Evolutionary conservation across 2,113 vertebrate genomes (phyloP), one percentile per base, ranked within the genome.

Genomic region (Platysternon megacephalum): DNA sequence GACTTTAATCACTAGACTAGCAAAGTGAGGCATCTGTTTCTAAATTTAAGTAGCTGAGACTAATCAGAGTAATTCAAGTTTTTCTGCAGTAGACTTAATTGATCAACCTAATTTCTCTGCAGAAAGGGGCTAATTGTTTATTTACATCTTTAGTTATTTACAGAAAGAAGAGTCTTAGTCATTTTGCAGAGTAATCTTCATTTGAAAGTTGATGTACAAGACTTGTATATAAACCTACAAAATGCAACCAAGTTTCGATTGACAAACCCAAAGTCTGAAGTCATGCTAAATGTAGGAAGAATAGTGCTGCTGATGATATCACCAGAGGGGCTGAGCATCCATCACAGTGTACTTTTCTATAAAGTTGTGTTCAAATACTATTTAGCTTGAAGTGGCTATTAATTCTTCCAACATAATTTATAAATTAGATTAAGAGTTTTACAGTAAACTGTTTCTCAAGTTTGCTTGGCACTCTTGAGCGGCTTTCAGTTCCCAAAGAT

Each of bases 21-120:
- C 65, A 92, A 97, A 98, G 85, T 80, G 68, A 96, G 95, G 96
- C 96, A 95, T 97, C 97, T 97, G 95, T 95, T 97, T 96, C 95
- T 95, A 95, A 96, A 90, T 98, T 98, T 94, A 85, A 93, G 89
- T 94, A 96, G 86, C 96, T 97, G 96, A 94, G 89, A 95, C 88
- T 97, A 97, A 97, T 98, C 95, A 94, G 94, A 91, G 93, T 95
- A 92, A 96, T 97, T 96, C 81, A 91, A 97, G 82, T 52, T 58
- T 92, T 97, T 95, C 86, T 95, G 90, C 85, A 93, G 49, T 51
- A 86, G 87, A 56, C 78, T 56, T 95, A 94, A 97, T 53, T 91
- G 93, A 92, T 97, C 92, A 95, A 85, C 87, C 82, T 96, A 96
- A 91, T 95, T 96, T 87, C 39, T 85, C 56, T 39, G 86, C 0